Evolutionary conservation across 2,113 vertebrate genomes (phyloP).

Genomic region (Charina bottae): DNA sequence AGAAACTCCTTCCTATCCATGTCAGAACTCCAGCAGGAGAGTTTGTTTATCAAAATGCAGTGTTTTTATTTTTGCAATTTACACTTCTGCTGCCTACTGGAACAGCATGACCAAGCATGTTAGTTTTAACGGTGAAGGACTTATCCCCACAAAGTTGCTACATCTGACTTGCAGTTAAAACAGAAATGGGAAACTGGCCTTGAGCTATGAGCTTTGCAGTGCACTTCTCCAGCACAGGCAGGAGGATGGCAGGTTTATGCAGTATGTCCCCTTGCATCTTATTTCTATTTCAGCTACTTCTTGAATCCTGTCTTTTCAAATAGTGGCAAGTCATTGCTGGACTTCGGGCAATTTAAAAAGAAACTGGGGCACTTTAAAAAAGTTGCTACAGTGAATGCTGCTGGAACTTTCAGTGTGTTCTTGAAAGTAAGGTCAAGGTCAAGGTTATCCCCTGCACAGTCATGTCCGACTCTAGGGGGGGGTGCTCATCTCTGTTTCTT

Average conservation of each 20-base stretch:
- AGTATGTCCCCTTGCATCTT: background rate
- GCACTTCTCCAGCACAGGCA: background rate
- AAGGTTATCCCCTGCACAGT: no score
- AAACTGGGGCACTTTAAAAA: background rate
- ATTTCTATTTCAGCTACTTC: background rate
- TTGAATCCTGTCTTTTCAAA: conserved; percentile 7
- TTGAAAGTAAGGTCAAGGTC: no score
- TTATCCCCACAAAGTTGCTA: conserved; percentile 36
- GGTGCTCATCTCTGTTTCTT: no score
- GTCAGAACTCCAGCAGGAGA: background rate
- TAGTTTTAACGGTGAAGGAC: conserved; percentile 22
- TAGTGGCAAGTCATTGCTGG: background rate
- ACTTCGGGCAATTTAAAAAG: background rate
- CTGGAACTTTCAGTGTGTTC: background rate
- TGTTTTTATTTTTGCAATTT: conserved; percentile 3
- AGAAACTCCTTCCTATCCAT: background rate
- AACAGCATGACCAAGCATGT: conserved; percentile 3
- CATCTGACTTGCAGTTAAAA: conserved; percentile 26
- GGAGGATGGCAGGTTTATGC: background rate
- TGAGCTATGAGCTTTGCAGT: conserved; percentile 7
- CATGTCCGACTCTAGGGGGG: no score
- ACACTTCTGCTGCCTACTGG: background rate
- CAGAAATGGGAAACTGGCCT: background rate
- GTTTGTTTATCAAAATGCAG: background rate
- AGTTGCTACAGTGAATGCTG: background rate